phyloP scores from a whole-genome alignment of 1,140 invertebrate genomes.

The Zeugodacus cucurbitae region DNA sequence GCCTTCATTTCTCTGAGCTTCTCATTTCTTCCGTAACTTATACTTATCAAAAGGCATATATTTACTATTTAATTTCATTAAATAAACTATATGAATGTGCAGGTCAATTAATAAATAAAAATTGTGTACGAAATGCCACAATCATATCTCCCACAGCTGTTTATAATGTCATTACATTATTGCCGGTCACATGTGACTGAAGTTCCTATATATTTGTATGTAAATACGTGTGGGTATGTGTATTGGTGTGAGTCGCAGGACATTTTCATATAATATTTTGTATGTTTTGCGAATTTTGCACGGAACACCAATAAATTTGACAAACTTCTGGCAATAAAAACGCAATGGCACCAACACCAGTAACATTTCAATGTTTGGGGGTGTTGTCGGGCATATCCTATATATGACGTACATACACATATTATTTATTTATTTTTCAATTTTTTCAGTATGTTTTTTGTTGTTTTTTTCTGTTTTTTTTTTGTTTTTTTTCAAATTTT shows the following conservation, averaged over 20 bases:
- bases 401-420: no score
- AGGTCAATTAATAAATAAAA: not conserved
- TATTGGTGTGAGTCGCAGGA: not conserved
- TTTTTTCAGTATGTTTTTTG: no score
- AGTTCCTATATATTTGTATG: not conserved
- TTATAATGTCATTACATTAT: not conserved
- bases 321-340: conserved; percentile 20
- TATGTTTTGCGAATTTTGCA: conserved; percentile 2
- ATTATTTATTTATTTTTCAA: no score
- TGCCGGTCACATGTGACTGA: not conserved
- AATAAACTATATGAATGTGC: not conserved
- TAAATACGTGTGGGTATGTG: no score
- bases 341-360: conserved; percentile 13
- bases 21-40: no score
- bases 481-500: not conserved
- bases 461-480: not conserved
- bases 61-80: no score
- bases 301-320: conserved; percentile 28
- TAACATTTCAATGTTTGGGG: not conserved
- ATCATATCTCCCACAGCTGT: not conserved
- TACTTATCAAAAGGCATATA: no score
- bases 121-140: not conserved
- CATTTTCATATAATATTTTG: not conserved
- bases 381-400: no score
- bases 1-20: no score